phyloP scores from a whole-genome alignment of 2,888 invertebrate species.

The Lasioglossum figueresi region DNA sequence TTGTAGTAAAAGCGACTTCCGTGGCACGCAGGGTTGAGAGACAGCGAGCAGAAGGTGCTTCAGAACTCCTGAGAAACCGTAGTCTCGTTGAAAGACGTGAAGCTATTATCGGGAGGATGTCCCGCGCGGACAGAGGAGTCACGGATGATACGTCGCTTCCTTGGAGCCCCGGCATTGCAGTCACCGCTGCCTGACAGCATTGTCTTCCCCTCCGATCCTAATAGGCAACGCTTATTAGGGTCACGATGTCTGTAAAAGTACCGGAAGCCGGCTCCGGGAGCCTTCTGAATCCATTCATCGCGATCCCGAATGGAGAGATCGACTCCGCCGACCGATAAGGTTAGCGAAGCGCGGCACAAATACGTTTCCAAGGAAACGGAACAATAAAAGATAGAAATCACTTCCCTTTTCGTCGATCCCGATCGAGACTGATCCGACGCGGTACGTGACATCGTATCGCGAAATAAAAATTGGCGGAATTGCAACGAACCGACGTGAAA shows the following conservation, averaged over 20 bases:
- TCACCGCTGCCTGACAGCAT: conserved; percentile 62
- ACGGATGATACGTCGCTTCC: conserved; percentile 74
- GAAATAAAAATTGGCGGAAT: no score
- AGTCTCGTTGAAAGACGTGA: background rate
- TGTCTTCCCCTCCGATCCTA: conserved; percentile 65
- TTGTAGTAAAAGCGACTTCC: conserved; percentile 7
- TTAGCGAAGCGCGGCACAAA: conserved; percentile 25
- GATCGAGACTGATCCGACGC: background rate
- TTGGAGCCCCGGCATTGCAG: conserved; percentile 63
- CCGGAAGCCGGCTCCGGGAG: conserved; percentile 70
- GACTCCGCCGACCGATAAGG: conserved; percentile 42
- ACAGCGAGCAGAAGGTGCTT: background rate
- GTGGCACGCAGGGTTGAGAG: background rate
- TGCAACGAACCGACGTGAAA: no score
- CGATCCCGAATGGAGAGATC: conserved; percentile 47
- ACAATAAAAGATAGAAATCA: conserved; percentile 26
- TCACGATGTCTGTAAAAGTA: conserved; percentile 75
- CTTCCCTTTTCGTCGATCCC: conserved; percentile 24
- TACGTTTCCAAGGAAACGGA: conserved; percentile 42
- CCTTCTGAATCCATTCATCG: conserved; percentile 72
- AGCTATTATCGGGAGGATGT: background rate
- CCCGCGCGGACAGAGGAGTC: conserved; percentile 63
- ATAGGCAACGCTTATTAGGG: conserved; percentile 75
- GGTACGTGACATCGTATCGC: background rate
- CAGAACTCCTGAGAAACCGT: background rate